A percentile compares a stretch with the other conserved stretches of the same genome.
Evolutionary conservation across 2,888 invertebrate species (phyloP).

Genomic region (Campoplex nolae): DNA sequence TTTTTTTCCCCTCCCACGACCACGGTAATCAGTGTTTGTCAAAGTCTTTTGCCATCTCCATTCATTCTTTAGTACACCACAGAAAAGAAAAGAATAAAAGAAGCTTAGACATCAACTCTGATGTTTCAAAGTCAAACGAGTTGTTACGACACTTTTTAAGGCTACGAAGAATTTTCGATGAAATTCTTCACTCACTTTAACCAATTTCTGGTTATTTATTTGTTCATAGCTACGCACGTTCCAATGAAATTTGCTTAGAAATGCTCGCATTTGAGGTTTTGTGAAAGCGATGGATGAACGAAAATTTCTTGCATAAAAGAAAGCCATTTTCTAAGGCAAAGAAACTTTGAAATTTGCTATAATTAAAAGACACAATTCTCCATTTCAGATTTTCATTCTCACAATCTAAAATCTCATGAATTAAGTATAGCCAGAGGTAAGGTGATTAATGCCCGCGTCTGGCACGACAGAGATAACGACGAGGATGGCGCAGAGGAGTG

Average conservation of each 20-base stretch:
- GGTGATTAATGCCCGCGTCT: conserved; percentile 62
- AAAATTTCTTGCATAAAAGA: background rate
- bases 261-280: background rate
- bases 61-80: background rate
- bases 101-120: background rate
- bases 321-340: background rate
- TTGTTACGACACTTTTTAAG: background rate
- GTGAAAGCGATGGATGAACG: background rate
- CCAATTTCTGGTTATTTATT: background rate
- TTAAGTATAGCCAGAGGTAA: conserved; percentile 40
- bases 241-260: background rate
- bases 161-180: background rate
- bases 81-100: background rate
- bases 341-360: conserved; percentile 1
- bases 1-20: background rate
- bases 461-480: conserved; percentile 61
- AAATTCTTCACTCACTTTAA: background rate
- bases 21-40: conserved; percentile 68
- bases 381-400: background rate
- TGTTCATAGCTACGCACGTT: background rate
- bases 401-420: conserved; percentile 50
- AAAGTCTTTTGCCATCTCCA: conserved; percentile 25
- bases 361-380: background rate
- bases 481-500: conserved; percentile 21
- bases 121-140: background rate